Evolutionary conservation across 2,888 invertebrate species (phyloP).

Genomic region (Drosophila kokeensis): DNA sequence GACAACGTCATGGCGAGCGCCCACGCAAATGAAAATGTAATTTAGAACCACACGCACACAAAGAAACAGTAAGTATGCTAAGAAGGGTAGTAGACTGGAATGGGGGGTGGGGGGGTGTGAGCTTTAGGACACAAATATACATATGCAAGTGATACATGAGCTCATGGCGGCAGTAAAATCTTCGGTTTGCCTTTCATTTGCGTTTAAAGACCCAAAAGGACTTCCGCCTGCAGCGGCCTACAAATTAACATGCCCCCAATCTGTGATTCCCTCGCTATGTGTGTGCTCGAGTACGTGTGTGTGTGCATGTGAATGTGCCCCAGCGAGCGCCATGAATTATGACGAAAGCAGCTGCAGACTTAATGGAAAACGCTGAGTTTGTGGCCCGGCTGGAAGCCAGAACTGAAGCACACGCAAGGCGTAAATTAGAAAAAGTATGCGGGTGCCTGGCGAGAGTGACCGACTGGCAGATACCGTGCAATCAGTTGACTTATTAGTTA

Average conservation of each 20-base stretch:
- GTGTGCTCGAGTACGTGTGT: conserved; percentile 10
- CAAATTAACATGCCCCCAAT: conserved; percentile 76
- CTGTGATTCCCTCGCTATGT: conserved; percentile 42
- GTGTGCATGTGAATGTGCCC: conserved; percentile 39
- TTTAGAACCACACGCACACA: conserved; percentile 63
- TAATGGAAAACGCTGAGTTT: conserved; percentile 68
- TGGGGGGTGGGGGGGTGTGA: not conserved
- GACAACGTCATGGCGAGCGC: conserved; percentile 34
- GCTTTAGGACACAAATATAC: conserved; percentile 27
- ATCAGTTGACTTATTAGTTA: not conserved
- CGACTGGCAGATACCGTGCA: not conserved
- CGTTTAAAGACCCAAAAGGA: conserved; percentile 78
- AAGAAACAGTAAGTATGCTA: conserved; percentile 7
- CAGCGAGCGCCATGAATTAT: conserved; percentile 67
- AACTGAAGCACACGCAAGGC: conserved; percentile 53
- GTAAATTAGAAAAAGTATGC: conserved; percentile 69
- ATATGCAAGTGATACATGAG: conserved; percentile 71
- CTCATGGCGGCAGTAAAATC: conserved; percentile 71
- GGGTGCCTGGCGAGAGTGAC: not conserved
- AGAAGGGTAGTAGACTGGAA: not conserved
- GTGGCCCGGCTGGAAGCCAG: conserved; percentile 18
- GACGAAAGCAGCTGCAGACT: conserved; percentile 78
- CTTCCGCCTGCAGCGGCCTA: conserved; percentile 75
- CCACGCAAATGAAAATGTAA: conserved; percentile 73
- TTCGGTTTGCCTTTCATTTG: conserved; percentile 72